These are phyloP conservation scores for Temnothorax unifasciatus DNA, from an alignment of 2,888 invertebrate species.

Conservation along the genomic window DNA sequence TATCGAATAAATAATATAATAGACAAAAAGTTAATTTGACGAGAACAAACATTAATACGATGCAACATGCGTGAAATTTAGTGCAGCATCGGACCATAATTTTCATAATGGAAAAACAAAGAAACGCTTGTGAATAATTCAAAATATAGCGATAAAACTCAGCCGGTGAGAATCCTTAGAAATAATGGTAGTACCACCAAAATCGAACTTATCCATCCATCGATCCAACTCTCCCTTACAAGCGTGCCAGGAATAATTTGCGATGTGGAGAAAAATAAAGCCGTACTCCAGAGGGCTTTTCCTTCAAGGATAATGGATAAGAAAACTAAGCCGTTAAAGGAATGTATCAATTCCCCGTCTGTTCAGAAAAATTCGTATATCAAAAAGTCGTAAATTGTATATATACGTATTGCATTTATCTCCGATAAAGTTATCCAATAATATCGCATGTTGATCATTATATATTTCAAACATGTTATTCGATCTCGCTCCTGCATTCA, in stretches of 20 bases:
- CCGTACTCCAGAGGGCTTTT: slow-evolving; percentile 32
- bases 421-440: background rate
- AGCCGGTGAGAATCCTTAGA: slow-evolving; percentile 47
- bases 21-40: background rate
- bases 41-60: background rate
- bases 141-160: slow-evolving; percentile 42
- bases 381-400: slow-evolving; percentile 51
- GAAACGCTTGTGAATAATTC: slow-evolving; percentile 70
- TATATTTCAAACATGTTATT: slow-evolving; percentile 1
- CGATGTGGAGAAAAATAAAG: slow-evolving; percentile 39
- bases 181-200: slow-evolving; percentile 55
- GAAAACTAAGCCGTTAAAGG: slow-evolving; percentile 57
- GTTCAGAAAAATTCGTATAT: slow-evolving; percentile 43
- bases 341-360: slow-evolving; percentile 79
- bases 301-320: slow-evolving; percentile 59
- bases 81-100: background rate
- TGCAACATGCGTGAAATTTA: background rate
- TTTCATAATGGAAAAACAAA: slow-evolving; percentile 26
- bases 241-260: slow-evolving; percentile 64
- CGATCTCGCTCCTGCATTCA: background rate
- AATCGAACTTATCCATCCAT: slow-evolving; percentile 64
- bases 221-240: slow-evolving; percentile 28
- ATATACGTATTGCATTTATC: background rate
- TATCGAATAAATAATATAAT: background rate
- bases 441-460: background rate